Evolutionary conservation across 2,113 vertebrate genomes (phyloP).

Genomic region (Upupa epops): DNA sequence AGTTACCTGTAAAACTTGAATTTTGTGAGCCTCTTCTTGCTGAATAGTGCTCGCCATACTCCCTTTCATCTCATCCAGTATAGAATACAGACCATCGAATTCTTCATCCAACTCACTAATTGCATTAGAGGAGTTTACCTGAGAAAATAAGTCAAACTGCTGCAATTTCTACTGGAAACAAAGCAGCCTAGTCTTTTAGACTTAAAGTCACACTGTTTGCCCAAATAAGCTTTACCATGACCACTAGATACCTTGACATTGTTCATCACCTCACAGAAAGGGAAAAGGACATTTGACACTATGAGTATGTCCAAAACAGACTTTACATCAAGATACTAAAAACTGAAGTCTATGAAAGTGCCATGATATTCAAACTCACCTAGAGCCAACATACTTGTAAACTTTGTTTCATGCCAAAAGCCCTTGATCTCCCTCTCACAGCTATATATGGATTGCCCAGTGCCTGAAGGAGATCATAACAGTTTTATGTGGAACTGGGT

Average conservation of each 20-base stretch:
- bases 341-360: neutral
- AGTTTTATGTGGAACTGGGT: neutral
- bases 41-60: slow-evolving; percentile 83
- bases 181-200: neutral
- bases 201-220: neutral
- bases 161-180: neutral
- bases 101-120: slow-evolving; percentile 89
- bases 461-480: neutral
- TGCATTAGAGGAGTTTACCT: slow-evolving; percentile 86
- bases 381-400: neutral
- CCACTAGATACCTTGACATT: neutral
- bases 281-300: neutral
- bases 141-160: neutral
- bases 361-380: neutral
- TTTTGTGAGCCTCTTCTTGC: slow-evolving; percentile 84
- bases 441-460: neutral
- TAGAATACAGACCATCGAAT: slow-evolving; percentile 84
- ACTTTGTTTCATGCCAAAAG: neutral
- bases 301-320: neutral
- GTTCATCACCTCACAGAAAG: neutral
- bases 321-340: neutral
- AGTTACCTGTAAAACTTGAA: slow-evolving; percentile 86
- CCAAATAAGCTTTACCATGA: neutral
- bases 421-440: neutral
- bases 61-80: slow-evolving; percentile 86